Evolutionary conservation across 2,113 vertebrate genomes (phyloP).

Genomic region (Centropus bengalensis): DNA sequence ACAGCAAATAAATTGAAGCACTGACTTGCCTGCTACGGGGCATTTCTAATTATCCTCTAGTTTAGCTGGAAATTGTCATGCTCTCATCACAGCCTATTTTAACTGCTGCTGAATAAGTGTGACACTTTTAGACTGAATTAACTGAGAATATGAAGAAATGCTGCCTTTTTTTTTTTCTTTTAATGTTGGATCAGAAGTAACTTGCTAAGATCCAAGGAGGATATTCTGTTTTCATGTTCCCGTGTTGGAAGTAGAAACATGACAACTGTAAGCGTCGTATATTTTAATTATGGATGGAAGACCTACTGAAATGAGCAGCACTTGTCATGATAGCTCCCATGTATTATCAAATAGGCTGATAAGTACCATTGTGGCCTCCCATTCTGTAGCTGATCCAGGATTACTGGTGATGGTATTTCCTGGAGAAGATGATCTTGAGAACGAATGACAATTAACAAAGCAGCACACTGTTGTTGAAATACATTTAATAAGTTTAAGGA

Average conservation of each 20-base stretch:
- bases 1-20: slow-evolving; percentile 94
- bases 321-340: slow-evolving; percentile 71
- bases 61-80: slow-evolving; percentile 84
- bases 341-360: slow-evolving; percentile 65
- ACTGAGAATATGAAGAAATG: slow-evolving; percentile 74
- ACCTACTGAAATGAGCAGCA: slow-evolving; percentile 66
- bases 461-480: neutral
- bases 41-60: slow-evolving; percentile 95
- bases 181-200: neutral
- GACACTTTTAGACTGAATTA: slow-evolving; percentile 80
- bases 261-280: slow-evolving; percentile 82
- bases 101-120: slow-evolving; percentile 76
- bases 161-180: neutral
- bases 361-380: neutral
- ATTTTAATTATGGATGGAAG: slow-evolving; percentile 81
- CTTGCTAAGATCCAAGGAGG: slow-evolving; percentile 24
- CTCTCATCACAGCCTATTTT: slow-evolving; percentile 79
- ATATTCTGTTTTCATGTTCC: slow-evolving; percentile 65
- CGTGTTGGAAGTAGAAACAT: slow-evolving; percentile 73
- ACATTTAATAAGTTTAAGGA: neutral
- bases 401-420: neutral
- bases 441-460: neutral
- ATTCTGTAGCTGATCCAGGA: neutral
- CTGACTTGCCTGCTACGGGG: slow-evolving; percentile 92
- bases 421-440: neutral